These are phyloP conservation scores for Diarsia dahlii DNA, from an alignment of 2,888 invertebrate species.

Conservation along the genomic window DNA sequence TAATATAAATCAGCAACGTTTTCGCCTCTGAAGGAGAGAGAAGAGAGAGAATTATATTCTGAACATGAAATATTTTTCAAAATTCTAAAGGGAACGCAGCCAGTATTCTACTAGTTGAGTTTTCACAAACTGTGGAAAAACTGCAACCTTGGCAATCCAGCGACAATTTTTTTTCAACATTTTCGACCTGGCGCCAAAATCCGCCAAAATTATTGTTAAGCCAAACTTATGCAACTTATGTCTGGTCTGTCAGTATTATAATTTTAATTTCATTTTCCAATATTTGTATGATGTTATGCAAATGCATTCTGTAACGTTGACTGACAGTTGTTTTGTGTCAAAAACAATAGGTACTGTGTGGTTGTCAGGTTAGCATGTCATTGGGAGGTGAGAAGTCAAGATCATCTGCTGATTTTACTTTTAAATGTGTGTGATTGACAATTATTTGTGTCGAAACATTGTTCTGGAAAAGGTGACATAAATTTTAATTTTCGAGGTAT, in stretches of 20 bases:
- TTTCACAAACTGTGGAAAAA: too few species aligned
- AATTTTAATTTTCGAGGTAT: not conserved
- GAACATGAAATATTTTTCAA: too few species aligned
- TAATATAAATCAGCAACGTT: not conserved
- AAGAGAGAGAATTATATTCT: too few species aligned
- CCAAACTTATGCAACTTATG: not conserved
- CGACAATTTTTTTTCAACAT: not conserved
- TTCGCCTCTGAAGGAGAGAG: too few species aligned
- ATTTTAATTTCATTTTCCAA: not conserved
- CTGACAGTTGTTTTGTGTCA: constrained; percentile 41
- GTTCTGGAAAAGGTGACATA: not conserved
- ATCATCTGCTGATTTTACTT: constrained; percentile 11
- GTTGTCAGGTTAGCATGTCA: constrained; percentile 12
- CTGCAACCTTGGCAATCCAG: not conserved
- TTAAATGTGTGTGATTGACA: constrained; percentile 11
- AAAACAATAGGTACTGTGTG: constrained; percentile 19
- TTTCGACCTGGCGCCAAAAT: not conserved
- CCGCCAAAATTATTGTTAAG: not conserved
- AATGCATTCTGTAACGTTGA: constrained; percentile 33
- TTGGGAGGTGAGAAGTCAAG: constrained; percentile 41
- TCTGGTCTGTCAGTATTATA: not conserved
- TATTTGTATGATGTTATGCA: constrained; percentile 31
- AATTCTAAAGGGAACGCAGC: not conserved
- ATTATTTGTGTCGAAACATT: not conserved
- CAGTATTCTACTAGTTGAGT: too few species aligned